Percentiles rank a stretch among this genome's conserved stretches.
Evolutionary conservation across 2,797 vertebrate species (phyloP).

Genomic region (Rhyacichthys aspro): DNA sequence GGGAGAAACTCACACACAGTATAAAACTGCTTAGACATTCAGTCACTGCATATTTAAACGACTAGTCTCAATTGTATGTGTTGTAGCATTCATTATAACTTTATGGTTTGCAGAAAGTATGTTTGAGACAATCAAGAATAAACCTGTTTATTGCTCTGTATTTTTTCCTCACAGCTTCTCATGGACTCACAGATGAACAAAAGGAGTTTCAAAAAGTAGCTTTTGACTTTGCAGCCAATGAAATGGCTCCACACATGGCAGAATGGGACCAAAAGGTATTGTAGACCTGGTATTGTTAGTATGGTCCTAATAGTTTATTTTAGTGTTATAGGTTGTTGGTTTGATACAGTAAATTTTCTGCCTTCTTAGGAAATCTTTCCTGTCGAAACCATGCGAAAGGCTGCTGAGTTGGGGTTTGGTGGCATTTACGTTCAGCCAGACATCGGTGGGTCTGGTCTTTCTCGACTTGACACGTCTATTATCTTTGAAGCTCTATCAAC

Average conservation of each 20-base stretch:
- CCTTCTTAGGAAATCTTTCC: slow-evolving; percentile 90
- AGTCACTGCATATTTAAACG: no score
- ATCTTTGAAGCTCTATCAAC: slow-evolving; percentile 98
- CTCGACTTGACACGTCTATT: slow-evolving; percentile 90
- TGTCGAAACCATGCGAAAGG: slow-evolving; percentile 87
- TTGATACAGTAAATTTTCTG: neutral
- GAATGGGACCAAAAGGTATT: slow-evolving; percentile 95
- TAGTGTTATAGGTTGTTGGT: neutral
- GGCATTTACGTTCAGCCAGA: slow-evolving; percentile 91
- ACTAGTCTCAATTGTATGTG: no score
- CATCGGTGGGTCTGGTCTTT: slow-evolving; percentile 93
- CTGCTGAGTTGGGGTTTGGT: slow-evolving; percentile 92
- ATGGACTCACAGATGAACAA: slow-evolving; percentile 92
- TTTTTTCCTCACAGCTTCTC: slow-evolving; percentile 76
- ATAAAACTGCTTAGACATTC: no score
- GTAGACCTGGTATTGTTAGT: neutral
- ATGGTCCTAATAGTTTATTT: no score
- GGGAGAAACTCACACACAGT: no score
- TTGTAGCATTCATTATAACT: neutral
- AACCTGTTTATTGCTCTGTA: neutral
- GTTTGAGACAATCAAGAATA: neutral
- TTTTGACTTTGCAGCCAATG: slow-evolving; percentile 92
- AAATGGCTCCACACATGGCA: slow-evolving; percentile 95
- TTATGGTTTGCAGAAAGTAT: neutral
- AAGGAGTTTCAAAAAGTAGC: slow-evolving; percentile 97